Percentiles rank a stretch among this genome's conserved stretches.
These are phyloP conservation scores for Tetramorium parvispinum DNA, from an alignment of 1,140 invertebrate species.

Conservation along the genomic window DNA sequence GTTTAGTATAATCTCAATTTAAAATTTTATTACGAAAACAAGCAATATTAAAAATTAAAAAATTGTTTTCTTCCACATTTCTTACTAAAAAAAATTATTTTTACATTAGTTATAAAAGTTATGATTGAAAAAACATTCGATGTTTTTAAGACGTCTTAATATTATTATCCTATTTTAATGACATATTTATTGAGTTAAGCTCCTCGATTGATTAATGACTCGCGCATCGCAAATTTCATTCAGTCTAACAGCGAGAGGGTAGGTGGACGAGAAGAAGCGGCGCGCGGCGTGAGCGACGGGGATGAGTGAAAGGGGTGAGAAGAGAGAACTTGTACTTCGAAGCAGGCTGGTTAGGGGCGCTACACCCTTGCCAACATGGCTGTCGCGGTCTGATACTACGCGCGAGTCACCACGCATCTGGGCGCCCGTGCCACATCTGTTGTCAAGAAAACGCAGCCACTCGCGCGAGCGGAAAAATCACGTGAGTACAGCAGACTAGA, in stretches of 20 bases:
- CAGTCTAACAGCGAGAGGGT: conserved; percentile 16
- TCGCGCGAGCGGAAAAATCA: conserved; percentile 24
- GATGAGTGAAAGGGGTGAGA: conserved; percentile 30
- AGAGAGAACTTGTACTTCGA: conserved; percentile 51
- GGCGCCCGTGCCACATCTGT: conserved; percentile 34
- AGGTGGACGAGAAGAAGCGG: conserved; percentile 49
- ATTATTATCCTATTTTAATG: conserved; percentile 5
- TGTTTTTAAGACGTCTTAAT: neutral
- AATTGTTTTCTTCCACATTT: neutral
- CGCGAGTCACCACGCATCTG: conserved; percentile 61
- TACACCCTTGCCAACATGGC: conserved; percentile 73
- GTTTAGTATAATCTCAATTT: neutral
- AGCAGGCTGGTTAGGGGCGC: conserved; percentile 70
- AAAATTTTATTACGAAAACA: neutral
- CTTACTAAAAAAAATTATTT: neutral
- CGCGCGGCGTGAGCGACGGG: conserved; percentile 39
- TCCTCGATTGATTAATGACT: conserved; percentile 38
- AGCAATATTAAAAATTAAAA: neutral
- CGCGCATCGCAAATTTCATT: conserved; percentile 37
- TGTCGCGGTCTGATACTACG: conserved; percentile 70
- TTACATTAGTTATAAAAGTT: neutral
- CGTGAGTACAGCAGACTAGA: conserved; percentile 48
- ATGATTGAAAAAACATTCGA: neutral
- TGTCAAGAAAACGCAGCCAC: neutral
- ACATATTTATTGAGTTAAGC: neutral